A percentile compares a stretch with the other conserved stretches of the same genome.
phyloP scores from a whole-genome alignment of 2,888 invertebrate genomes.

The Cyclophora punctaria region DNA sequence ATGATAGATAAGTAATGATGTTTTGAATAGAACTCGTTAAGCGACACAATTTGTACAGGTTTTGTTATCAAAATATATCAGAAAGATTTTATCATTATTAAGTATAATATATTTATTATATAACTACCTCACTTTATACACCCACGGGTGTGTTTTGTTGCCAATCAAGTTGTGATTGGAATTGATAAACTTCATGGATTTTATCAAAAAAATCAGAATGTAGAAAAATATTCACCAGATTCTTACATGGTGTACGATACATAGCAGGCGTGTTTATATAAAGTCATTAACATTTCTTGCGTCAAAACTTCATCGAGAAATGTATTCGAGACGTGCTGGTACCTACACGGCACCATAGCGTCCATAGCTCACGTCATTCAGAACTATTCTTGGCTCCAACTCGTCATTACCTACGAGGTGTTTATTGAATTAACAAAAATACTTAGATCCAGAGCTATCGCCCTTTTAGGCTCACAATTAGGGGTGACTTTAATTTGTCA shows the following conservation, averaged over 20 bases:
- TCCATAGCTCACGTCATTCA: conserved; percentile 44
- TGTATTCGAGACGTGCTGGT: conserved; percentile 27
- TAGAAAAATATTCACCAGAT: no score
- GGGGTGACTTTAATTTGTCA: conserved; percentile 38
- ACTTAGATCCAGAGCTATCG: conserved; percentile 27
- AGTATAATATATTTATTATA: no score
- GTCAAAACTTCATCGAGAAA: conserved; percentile 49
- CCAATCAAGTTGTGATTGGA: no score
- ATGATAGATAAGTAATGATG: conserved; percentile 22
- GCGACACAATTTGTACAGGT: no score
- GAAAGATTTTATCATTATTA: no score
- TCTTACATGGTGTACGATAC: background rate
- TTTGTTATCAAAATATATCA: no score
- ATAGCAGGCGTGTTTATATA: conserved; percentile 29
- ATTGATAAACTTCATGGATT: no score
- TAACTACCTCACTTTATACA: no score
- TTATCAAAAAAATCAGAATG: no score
- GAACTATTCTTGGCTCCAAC: conserved; percentile 49
- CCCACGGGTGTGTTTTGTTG: no score
- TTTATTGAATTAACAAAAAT: conserved; percentile 41
- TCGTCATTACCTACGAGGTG: conserved; percentile 48
- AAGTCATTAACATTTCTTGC: conserved; percentile 54
- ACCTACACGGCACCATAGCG: conserved; percentile 3
- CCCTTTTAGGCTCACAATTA: conserved; percentile 27
- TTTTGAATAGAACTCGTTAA: conserved; percentile 27